These are phyloP conservation scores for Thymallus thymallus DNA, from an alignment of 2,113 vertebrate species.

Conservation along the genomic window DNA sequence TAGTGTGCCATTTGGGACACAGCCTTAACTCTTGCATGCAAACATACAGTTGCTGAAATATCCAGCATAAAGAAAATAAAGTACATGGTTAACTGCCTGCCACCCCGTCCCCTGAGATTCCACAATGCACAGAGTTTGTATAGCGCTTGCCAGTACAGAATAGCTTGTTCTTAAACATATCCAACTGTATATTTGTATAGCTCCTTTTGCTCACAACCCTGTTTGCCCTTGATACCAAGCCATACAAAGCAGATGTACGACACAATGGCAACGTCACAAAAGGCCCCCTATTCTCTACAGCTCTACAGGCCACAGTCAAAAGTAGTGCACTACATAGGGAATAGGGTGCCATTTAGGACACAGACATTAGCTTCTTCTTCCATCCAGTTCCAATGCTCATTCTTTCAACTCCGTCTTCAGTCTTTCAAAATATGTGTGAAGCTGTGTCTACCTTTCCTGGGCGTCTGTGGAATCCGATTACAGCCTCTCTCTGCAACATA, in stretches of 20 bases:
- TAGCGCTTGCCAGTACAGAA: slow-evolving; percentile 26
- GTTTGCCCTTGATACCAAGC: slow-evolving; percentile 51
- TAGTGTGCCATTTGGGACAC: no score
- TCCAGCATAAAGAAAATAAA: not conserved
- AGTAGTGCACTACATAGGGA: no score
- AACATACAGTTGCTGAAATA: not conserved
- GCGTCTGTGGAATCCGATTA: slow-evolving; percentile 81
- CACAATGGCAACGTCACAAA: slow-evolving; percentile 32
- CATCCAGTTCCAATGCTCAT: not conserved
- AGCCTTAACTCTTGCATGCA: not conserved
- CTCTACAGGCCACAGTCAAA: no score
- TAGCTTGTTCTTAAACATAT: slow-evolving; percentile 45
- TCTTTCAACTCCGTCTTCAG: slow-evolving; percentile 14
- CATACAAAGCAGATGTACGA: slow-evolving; percentile 65
- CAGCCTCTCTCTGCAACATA: slow-evolving; percentile 52
- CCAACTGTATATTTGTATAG: slow-evolving; percentile 40
- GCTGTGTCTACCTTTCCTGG: slow-evolving; percentile 85
- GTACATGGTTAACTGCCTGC: not conserved
- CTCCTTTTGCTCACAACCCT: slow-evolving; percentile 29
- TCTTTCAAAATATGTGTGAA: not conserved
- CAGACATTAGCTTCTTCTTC: slow-evolving; percentile 27
- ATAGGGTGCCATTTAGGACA: no score
- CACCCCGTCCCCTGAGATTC: not conserved
- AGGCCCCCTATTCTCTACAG: no score
- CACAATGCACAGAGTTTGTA: slow-evolving; percentile 23